phyloP scores from a whole-genome alignment of 2,113 vertebrate species.

The Ctenomys sociabilis region DNA sequence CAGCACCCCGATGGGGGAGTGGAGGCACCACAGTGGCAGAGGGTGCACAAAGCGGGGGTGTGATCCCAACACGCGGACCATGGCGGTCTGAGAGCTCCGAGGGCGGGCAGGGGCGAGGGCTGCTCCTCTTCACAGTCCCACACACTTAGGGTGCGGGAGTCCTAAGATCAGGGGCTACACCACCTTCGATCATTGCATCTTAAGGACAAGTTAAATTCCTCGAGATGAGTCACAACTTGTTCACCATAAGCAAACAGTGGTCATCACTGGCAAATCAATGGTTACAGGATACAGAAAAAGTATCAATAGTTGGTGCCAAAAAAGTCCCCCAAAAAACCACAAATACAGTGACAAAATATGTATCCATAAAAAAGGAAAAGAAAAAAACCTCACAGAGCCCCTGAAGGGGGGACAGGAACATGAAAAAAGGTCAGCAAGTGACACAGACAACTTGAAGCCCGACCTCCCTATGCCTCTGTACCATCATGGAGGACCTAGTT shows the following conservation, averaged over 20 bases:
- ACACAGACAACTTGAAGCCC: neutral
- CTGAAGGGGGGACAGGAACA: conserved; percentile 11
- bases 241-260: neutral
- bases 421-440: neutral
- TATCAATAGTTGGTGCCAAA: neutral
- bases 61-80: neutral
- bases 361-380: neutral
- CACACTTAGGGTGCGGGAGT: neutral
- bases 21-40: neutral
- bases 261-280: neutral
- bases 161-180: neutral
- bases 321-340: no score
- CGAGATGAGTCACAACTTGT: neutral
- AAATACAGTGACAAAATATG: neutral
- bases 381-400: neutral
- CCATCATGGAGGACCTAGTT: neutral
- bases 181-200: neutral
- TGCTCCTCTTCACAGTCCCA: neutral
- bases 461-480: neutral
- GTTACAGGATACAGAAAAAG: neutral
- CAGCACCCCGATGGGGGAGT: neutral
- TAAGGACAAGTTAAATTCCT: neutral
- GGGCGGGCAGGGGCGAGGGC: neutral
- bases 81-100: no score
- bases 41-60: neutral